Evolutionary conservation across 2,113 vertebrate genomes (phyloP).

Genomic region (Corythaeola cristata): DNA sequence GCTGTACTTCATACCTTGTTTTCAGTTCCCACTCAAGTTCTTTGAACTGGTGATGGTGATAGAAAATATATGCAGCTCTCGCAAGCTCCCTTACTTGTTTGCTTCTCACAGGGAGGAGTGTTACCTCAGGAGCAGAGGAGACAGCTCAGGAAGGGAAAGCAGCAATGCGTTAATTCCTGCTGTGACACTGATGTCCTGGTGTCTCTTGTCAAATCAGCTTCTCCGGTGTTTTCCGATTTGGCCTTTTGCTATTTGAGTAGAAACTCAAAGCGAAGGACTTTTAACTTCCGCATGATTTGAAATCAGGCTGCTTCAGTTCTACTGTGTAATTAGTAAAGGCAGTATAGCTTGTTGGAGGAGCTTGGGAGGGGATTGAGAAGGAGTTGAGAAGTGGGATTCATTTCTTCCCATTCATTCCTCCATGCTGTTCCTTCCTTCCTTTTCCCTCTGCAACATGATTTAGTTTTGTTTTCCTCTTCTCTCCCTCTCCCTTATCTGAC

Average conservation of each 20-base stretch:
- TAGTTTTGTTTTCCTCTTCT: not conserved
- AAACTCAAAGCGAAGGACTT: not conserved
- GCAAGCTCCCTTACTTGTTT: not conserved
- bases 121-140: not conserved
- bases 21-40: not conserved
- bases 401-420: not conserved
- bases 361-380: not conserved
- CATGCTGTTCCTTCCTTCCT: not conserved
- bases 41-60: not conserved
- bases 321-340: not conserved
- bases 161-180: not conserved
- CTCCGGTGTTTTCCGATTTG: not conserved
- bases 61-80: not conserved
- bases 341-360: not conserved
- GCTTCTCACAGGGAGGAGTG: not conserved
- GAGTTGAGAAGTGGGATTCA: not conserved
- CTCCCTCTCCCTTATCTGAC: not conserved
- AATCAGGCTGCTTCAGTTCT: not conserved
- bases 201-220: not conserved
- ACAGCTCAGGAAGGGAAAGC: not conserved
- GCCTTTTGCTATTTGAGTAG: not conserved
- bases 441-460: not conserved
- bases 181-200: not conserved
- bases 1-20: not conserved
- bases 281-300: not conserved